phyloP scores from a whole-genome alignment of 2,888 invertebrate genomes.

The Eristalinus sepulchralis region DNA sequence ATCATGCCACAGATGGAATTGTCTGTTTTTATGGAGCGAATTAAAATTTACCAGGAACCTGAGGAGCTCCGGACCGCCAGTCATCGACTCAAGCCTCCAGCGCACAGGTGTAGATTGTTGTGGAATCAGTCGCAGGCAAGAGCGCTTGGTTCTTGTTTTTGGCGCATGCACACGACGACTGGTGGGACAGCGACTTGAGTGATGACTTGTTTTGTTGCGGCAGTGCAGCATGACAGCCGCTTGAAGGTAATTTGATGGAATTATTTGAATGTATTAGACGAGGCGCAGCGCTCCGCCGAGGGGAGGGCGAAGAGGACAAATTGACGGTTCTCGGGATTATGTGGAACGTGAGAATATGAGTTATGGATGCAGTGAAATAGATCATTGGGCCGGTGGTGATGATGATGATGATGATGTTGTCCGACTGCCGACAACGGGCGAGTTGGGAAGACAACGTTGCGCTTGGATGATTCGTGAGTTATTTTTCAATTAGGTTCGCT shows the following conservation, averaged over 20 bases:
- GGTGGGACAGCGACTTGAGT: slow-evolving; percentile 27
- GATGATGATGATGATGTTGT: slow-evolving; percentile 9
- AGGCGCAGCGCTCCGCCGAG: slow-evolving; percentile 18
- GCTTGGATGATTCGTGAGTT: slow-evolving; percentile 66
- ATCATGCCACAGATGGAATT: background rate
- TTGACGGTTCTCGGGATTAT: slow-evolving; percentile 51
- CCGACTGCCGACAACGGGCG: background rate
- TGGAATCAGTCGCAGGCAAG: slow-evolving; percentile 6
- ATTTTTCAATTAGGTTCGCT: slow-evolving; percentile 67
- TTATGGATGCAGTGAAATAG: slow-evolving; percentile 70
- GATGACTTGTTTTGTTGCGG: slow-evolving; percentile 58
- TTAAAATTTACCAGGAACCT: slow-evolving; percentile 61
- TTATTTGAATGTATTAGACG: slow-evolving; percentile 67
- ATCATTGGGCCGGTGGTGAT: slow-evolving; percentile 56
- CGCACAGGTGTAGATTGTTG: slow-evolving; percentile 42
- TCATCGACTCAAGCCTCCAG: background rate
- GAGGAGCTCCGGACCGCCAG: background rate
- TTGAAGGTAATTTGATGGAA: slow-evolving; percentile 62
- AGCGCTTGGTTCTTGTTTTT: background rate
- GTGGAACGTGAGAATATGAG: slow-evolving; percentile 70
- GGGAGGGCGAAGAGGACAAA: slow-evolving; percentile 8
- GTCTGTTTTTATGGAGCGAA: slow-evolving; percentile 47
- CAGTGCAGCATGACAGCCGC: slow-evolving; percentile 53
- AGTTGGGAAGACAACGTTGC: slow-evolving; percentile 28
- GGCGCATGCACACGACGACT: background rate